Base-by-base conservation (phyloP, 1,140 invertebrate species). In the Ips nitidus region DNA sequence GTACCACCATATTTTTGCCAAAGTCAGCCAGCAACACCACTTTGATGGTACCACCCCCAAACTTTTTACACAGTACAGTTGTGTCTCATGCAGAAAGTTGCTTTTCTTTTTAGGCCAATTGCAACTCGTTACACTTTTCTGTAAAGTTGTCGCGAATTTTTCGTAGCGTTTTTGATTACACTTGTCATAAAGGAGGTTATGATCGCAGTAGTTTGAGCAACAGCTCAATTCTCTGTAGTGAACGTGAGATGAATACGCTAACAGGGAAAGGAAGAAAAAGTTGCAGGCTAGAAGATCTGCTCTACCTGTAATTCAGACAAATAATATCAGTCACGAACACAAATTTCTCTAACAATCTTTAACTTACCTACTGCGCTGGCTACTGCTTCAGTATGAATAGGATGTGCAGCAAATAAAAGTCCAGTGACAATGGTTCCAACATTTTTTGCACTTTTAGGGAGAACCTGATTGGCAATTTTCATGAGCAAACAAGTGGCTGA, bases 321-420 rank as follows among this genome's bases (percentile, higher is more conserved):
- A 38, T 7, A 1, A 60, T 43, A 4, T 50, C 2, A 8, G 22
- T 22, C 22, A 22, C 22, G 22, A 22, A 22, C 22, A 56, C 53
- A 39, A 4, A 56, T 1, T 56, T 56, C 22, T 22, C 22, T 22
- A 22, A 22, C 22, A 22, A 22, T 22, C 22, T 22, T 22, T 22
- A 41, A 41, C 68, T 70, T 70, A 70, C 97, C 97, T 3, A 98
- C 96, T 55, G 98, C 89, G 4, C 95, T 95, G 2, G 95, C 94
- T 6, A 98, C 96, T 0, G 96, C 94, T 82, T 98, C 97, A 37
- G 94, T 95, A 82, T 99, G 97, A 72, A 99, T 91, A 7, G 97
- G 97, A 84, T 99, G 97, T 0, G 93, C 89, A 47, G 97, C 94
- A 83, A 98, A 99, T 39, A 96, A 84, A 1, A 97, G 81, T 1